Base-by-base conservation (phyloP, 2,797 vertebrate species). In the Poeciliopsis paucimaculata region DNA sequence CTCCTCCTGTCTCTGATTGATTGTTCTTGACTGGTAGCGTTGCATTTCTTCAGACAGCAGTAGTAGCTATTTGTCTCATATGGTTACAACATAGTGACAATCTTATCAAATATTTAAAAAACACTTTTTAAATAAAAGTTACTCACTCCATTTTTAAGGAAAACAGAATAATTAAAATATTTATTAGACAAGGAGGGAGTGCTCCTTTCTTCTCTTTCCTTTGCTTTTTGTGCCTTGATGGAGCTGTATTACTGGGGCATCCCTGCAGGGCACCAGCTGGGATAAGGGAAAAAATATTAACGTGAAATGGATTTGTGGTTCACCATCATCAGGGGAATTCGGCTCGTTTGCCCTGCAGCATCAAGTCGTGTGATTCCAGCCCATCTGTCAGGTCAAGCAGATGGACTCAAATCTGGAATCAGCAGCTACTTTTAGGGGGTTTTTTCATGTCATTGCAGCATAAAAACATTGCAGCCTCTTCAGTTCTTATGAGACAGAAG, bases 251-350 rank as follows among this genome's bases (percentile, higher is more conserved):
- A 91, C 79, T 91, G 77, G 91, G 84, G 86, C 92, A 89, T 82
- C 84, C 86, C 84, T 85, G 84, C 73, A 83, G 89, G 84, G 82
- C 82, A 85, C 86, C 76, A 75, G 76, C 80, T 71, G 78, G 77
- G 80, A 84, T 90, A 92, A 86, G 82, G 77, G 66, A 86, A 90
- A 84, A 82, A 77, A 81, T 75, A 84, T 88, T 89, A 93, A 91
- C 87, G 84, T 90, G 87, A 94, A 95, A 87, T 92, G 88, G 93
- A 93, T 95, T 95, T 95, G 84, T 95, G 90, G 92, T 88, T 93
- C 94, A 93, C 36, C 78, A 72, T 85, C 87, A 86, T 89, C 86
- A 16, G 82, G 93, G 87, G 90, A 90, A 76, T 76, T 12, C 72
- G 39, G 57, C 72, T 86, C 76, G 60, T 80, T 81, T 78, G 76